These are phyloP conservation scores for Meliscaeva auricollis DNA, from an alignment of 2,888 invertebrate species.

Conservation along the genomic window DNA sequence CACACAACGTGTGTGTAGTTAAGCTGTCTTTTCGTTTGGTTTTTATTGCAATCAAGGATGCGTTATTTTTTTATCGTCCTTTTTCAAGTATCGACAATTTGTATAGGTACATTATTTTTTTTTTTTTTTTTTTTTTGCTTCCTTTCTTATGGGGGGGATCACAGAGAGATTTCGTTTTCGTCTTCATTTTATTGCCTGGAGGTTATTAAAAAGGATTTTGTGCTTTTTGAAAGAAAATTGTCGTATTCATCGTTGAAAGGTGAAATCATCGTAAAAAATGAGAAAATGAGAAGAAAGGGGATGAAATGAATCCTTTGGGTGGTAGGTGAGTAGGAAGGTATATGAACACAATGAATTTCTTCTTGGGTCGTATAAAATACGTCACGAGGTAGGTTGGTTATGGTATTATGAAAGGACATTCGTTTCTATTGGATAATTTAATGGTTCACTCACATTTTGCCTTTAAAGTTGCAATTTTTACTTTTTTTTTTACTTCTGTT, in stretches of 20 bases:
- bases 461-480: slow-evolving; percentile 55
- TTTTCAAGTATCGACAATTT: slow-evolving; percentile 71
- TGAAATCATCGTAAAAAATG: slow-evolving; percentile 67
- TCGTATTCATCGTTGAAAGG: slow-evolving; percentile 66
- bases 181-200: slow-evolving; percentile 67
- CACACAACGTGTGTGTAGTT: neutral
- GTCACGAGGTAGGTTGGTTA: slow-evolving; percentile 16
- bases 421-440: slow-evolving; percentile 71
- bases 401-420: slow-evolving; percentile 56
- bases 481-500: neutral
- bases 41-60: slow-evolving; percentile 76
- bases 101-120: slow-evolving; percentile 43
- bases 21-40: slow-evolving; percentile 28
- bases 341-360: slow-evolving; percentile 7
- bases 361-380: slow-evolving; percentile 11
- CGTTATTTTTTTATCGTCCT: slow-evolving; percentile 71
- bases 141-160: neutral
- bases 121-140: slow-evolving; percentile 9
- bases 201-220: slow-evolving; percentile 72
- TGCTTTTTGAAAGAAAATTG: slow-evolving; percentile 55
- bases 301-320: slow-evolving; percentile 20
- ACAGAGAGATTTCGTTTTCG: slow-evolving; percentile 11
- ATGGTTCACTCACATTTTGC: slow-evolving; percentile 44
- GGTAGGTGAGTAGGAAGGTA: neutral
- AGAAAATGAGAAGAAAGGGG: slow-evolving; percentile 7